These are phyloP conservation scores for Gallirallus australis DNA, from an alignment of 2,797 vertebrate genomes.

Conservation along the genomic window DNA sequence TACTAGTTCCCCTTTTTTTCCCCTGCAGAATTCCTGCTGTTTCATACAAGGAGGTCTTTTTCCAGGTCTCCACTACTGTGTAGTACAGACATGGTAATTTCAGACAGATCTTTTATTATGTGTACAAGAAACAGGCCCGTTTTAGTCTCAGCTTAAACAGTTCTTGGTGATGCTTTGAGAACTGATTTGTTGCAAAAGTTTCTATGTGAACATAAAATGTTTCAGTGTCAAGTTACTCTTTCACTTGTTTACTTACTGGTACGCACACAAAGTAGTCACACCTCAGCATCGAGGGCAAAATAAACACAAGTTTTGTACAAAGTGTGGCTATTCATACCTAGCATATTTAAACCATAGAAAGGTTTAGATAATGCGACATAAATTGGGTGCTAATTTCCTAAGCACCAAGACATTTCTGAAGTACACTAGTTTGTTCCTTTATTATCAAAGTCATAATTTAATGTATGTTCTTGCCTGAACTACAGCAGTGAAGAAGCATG, in stretches of 20 bases:
- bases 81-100: neutral
- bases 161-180: neutral
- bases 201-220: neutral
- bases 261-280: neutral
- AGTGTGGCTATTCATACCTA: neutral
- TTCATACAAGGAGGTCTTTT: neutral
- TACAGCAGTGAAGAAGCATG: neutral
- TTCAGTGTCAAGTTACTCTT: neutral
- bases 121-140: accelerated
- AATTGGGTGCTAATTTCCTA: conserved; percentile 27
- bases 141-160: neutral
- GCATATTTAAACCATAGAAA: neutral
- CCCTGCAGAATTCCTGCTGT: neutral
- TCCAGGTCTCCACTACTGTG: neutral
- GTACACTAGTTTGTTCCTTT: neutral
- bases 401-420: conserved; percentile 20
- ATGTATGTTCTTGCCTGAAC: conserved; percentile 16
- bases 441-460: neutral
- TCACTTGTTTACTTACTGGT: neutral
- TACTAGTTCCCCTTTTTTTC: neutral
- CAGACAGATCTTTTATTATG: neutral
- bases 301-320: neutral
- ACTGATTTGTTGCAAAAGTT: neutral
- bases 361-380: neutral
- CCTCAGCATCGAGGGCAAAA: neutral